These are phyloP conservation scores for Dromas ardeola DNA, from an alignment of 2,113 vertebrate genomes.

Conservation along the genomic window DNA sequence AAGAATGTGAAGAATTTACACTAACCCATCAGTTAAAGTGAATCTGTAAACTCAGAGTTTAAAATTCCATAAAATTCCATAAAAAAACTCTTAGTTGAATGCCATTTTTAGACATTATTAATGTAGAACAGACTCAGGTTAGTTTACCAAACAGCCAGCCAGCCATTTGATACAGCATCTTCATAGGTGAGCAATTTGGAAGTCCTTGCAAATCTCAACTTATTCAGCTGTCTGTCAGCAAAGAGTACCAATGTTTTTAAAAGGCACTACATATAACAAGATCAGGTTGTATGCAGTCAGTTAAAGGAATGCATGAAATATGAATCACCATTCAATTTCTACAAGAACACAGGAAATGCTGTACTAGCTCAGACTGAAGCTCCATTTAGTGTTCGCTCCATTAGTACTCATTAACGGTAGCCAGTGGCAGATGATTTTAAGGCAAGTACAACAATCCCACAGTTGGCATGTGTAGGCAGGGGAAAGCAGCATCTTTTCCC, in stretches of 20 bases:
- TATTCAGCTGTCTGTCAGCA: background rate
- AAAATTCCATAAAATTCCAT: background rate
- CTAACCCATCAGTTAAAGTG: background rate
- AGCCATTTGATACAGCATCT: background rate
- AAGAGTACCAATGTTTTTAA: background rate
- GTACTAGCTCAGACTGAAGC: background rate
- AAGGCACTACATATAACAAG: background rate
- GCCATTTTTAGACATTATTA: background rate
- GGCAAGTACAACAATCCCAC: background rate
- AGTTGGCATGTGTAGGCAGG: background rate
- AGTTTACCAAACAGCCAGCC: background rate
- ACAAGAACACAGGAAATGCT: background rate
- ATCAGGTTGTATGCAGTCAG: background rate
- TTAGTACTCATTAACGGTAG: background rate
- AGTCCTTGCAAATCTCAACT: background rate
- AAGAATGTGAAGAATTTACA: constrained; percentile 37
- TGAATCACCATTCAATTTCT: background rate
- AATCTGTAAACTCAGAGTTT: background rate
- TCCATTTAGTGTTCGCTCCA: background rate
- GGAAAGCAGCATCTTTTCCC: background rate
- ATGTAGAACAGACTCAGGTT: background rate
- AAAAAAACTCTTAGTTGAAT: background rate
- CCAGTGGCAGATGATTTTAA: background rate
- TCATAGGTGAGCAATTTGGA: background rate
- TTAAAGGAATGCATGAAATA: background rate